Conservation (phyloP, 2,888 invertebrate species). For the Zhuqinia jingwanae region DNA sequence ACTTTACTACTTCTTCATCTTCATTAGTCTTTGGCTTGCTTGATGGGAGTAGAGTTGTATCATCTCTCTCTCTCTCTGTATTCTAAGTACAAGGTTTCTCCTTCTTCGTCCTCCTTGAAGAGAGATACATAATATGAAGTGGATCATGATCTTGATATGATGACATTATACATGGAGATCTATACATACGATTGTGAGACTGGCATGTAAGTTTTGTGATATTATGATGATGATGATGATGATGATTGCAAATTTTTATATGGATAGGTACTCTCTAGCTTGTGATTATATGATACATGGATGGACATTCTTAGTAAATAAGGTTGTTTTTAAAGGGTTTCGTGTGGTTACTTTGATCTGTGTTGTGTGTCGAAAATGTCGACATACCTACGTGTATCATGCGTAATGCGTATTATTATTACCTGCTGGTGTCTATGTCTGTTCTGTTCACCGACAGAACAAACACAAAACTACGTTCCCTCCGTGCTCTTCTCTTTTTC, state of each 20-base stretch:
- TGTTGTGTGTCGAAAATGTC: not conserved
- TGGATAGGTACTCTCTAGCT: not conserved
- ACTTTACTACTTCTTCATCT: conserved; percentile 10
- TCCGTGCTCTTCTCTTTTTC: not conserved
- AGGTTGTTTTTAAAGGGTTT: conserved; percentile 8
- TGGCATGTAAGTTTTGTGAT: not conserved
- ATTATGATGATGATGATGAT: conserved; percentile 9
- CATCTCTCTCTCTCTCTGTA: not conserved
- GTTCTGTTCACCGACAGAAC: not conserved
- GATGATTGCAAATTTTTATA: not conserved
- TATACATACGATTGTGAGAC: not conserved
- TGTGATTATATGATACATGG: not conserved
- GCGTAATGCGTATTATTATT: too few species aligned
- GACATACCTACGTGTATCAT: too few species aligned
- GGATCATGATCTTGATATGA: not conserved
- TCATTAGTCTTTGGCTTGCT: conserved; percentile 1
- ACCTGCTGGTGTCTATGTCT: too few species aligned
- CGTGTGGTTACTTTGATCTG: conserved; percentile 31
- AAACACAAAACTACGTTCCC: not conserved
- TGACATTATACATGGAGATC: conserved; percentile 21
- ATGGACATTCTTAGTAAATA: not conserved
- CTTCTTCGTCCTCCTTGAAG: conserved; percentile 17
- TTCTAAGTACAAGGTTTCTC: not conserved
- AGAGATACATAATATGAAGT: not conserved
- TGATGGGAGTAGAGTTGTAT: not conserved